Base-by-base conservation (phyloP, 2,113 vertebrate genomes). In the Zosterops pallidus region DNA sequence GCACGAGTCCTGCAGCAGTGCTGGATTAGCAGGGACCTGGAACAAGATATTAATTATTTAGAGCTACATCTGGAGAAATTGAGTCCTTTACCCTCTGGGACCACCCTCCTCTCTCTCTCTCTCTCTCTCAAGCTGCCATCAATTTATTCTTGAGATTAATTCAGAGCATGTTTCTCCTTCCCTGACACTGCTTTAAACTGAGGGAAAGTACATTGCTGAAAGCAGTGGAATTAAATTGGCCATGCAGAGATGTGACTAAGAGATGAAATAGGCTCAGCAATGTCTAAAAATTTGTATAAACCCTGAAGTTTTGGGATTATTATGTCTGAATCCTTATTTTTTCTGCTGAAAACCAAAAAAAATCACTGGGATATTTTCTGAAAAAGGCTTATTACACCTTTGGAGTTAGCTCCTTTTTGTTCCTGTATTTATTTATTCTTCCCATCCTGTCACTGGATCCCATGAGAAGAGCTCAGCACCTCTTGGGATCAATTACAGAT, bases 1-100 rank as follows among this genome's bases (percentile, higher is more conserved):
- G 26, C 68, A 31, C 3, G 7, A 80, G 29, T 90, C 63, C 90
- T 92, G 74, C 83, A 93, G 86, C 92, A 77, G 7, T 5, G 35
- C 79, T 65, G 13, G 70, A 63, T 88, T 91, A 83, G 49, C 29
- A 42, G 55, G 79, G 55, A 42, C 35, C 64, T 67, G 83, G 81
- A 91, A 96, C 47, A 81, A 93, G 92, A n/a, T 74, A 86, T 92
- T 81, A 90, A 94, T 97, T 95, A 95, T 96, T 95, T 94, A 97
- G 64, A 86, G 35, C 29, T 94, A 92, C 90, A 90, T 94, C 91
- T 86, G 67, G 72, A 95, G 83, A 86, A 93, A 96, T 63, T 28
- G 72, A 95, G 89, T 88, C 80, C 56, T 81, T 82, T 60, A 11
- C 49, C 69, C 65, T 60, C 76, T 70, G 89, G 92, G 86, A 95